These are phyloP conservation scores for Apodemia hepburni DNA, from an alignment of 2,888 invertebrate species.

Conservation along the genomic window DNA sequence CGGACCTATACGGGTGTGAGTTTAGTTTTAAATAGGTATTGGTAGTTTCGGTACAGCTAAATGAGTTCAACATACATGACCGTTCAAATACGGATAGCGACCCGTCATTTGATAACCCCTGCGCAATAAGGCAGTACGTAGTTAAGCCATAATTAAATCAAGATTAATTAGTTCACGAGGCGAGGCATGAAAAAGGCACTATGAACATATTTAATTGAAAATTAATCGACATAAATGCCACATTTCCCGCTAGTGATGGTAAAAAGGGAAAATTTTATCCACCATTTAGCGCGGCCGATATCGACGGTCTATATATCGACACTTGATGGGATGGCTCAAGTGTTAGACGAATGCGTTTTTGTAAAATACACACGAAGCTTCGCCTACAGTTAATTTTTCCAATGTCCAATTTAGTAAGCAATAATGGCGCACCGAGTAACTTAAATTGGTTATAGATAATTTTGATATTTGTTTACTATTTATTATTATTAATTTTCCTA, in stretches of 20 bases:
- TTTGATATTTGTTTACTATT: too few relatives aligned
- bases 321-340: constrained; percentile 42
- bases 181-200: constrained; percentile 11
- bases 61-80: too few relatives aligned
- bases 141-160: constrained; percentile 1
- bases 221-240: constrained; percentile 31
- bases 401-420: too few relatives aligned
- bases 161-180: neutral
- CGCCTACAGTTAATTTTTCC: too few relatives aligned
- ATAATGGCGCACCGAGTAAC: too few relatives aligned
- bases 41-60: too few relatives aligned
- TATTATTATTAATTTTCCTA: too few relatives aligned
- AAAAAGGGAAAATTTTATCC: constrained; percentile 31
- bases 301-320: constrained; percentile 46
- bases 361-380: neutral
- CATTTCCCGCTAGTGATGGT: constrained; percentile 24
- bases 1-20: too few relatives aligned
- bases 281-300: constrained; percentile 39
- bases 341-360: neutral
- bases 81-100: too few relatives aligned
- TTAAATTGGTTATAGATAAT: too few relatives aligned
- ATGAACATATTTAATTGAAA: constrained; percentile 24
- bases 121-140: neutral
- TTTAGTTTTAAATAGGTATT: too few relatives aligned
- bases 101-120: too few relatives aligned